Base-by-base conservation (phyloP, 1,140 invertebrate species). In the Mactra quadrangularis region DNA sequence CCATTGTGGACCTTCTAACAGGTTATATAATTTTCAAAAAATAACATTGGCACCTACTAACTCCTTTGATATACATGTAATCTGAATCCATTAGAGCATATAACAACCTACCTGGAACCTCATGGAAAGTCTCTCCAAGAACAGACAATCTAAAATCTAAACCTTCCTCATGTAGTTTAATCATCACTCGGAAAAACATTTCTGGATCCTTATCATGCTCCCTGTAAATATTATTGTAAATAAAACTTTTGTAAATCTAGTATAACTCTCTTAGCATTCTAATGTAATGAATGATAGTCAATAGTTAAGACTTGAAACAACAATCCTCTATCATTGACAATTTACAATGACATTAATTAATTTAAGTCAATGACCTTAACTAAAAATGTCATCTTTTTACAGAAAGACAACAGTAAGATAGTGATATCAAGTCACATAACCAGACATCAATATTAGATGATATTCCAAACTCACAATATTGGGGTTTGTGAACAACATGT, bases 151-250 rank as follows among this genome's bases (percentile, higher is more conserved):
- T 87, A 88, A 96, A 96, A 41, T 94, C 87, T 38, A 93, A 90
- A 22, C 94, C 92, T 35, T 94, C 90, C 31, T 94, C 93, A 47
- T 94, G 92, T n/a, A 96, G 89, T 76, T 91, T 87, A 71, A 93
- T 92, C 1, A 96, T 86, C 3, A 94, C 94, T 9, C 94, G 87
- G 68, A 96, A 95, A 88, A 96, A 95, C 27, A 94, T 87, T 38
- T 95, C 94, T 13, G 96, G 96, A 91, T 95, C 94, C 92, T 96
- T 96, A 89, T 97, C 96, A 92, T 96, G 96, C 91, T 97, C 96
- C 96, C 94, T 94, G 79, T 57, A 88, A 88, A 75, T 41, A 41
- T 7, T 41, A 60, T 82, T 76, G 66, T 66, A 71, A 62, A n/a
- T 15, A 60, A 22, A 60, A 17, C 17, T 60, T 60, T 17, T 22